Percentiles rank a stretch among this genome's conserved stretches.
Conservation (phyloP, 2,888 invertebrate species). For the Mythimna loreyi region DNA sequence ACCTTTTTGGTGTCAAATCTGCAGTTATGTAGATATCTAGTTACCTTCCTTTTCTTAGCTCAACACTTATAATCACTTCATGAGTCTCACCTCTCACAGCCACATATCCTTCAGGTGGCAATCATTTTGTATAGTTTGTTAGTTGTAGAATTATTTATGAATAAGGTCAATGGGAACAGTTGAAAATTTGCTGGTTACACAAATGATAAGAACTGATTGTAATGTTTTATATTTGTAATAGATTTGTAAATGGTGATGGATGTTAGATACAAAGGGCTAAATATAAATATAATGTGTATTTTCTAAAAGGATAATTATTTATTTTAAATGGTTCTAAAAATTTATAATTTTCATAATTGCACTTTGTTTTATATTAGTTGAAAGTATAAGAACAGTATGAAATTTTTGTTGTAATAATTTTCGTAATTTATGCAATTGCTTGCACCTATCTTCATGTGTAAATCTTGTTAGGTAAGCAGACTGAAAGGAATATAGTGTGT, state of each 20-base stretch:
- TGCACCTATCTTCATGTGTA: conserved; percentile 3
- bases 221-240: conserved; percentile 31
- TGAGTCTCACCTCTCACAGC: conserved; percentile 17
- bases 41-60: conserved; percentile 11
- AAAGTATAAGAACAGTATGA: neutral
- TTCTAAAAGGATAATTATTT: conserved; percentile 25
- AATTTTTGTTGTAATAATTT: neutral
- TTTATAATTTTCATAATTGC: neutral
- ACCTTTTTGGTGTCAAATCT: conserved; percentile 17
- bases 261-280: conserved; percentile 30
- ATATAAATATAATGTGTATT: conserved; percentile 10
- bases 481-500: conserved; percentile 30
- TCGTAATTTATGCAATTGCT: conserved; percentile 15
- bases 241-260: conserved; percentile 47
- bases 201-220: conserved; percentile 24
- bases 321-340: conserved; percentile 20
- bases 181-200: conserved; percentile 17
- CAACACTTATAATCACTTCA: conserved; percentile 1
- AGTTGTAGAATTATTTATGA: conserved; percentile 17
- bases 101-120: neutral
- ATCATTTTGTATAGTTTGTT: conserved; percentile 41
- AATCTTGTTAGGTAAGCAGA: conserved; percentile 20
- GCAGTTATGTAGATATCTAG: conserved; percentile 33
- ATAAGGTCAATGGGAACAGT: conserved; percentile 35
- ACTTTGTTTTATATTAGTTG: conserved; percentile 13